Base-by-base conservation (phyloP, 2,797 vertebrate species). In the Coregonus suidteri region DNA sequence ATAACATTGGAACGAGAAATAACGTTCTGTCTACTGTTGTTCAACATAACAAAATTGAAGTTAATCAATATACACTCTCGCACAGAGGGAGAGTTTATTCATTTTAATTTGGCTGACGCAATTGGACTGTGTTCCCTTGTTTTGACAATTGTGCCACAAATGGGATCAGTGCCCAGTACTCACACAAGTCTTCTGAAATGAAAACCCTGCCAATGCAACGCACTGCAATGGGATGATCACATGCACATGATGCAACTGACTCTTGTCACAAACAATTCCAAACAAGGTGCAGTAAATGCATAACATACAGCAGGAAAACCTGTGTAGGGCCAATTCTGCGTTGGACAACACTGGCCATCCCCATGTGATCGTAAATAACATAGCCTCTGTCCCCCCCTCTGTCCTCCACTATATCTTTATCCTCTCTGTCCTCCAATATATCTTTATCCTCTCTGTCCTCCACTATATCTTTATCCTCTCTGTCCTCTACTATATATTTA, bases 251-350 rank as follows among this genome's bases (percentile, higher is more conserved):
- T 20, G 20, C 56, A 34, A 54, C 30, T 6, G 41, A 47, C 7
- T 47, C 41, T 47, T 47, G 71, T 73, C 71, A 31, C 6, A 56
- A 73, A 73, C 47, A 15, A 52, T 71, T 25, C 18, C 34, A 69
- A 20, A 6, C 54, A n/a, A 20, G 16, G n/a, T 18, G 1, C 5
- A 18, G 18, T 59, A n/a, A 6, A 6, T 25, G 59, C n/a, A 20
- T 62, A 15, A 16, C 5, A 18, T 67, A 5, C 25, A 47, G 41
- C 41, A 47, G 41, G 41, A 47, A 13, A 47, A 47, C 9, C 9
- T 47, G 41, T 47, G 41, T 11, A 47, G 41, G 41, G 9, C 41
- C 41, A 13, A 3, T 47, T 54, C 15, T 6, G 56, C 20, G 18
- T 59, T 20, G 5, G 56, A 59, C 4, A n/a, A 59, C 56, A n/a